Evolutionary conservation across 2,113 vertebrate genomes (phyloP).

Genomic region (Nettapus auritus): DNA sequence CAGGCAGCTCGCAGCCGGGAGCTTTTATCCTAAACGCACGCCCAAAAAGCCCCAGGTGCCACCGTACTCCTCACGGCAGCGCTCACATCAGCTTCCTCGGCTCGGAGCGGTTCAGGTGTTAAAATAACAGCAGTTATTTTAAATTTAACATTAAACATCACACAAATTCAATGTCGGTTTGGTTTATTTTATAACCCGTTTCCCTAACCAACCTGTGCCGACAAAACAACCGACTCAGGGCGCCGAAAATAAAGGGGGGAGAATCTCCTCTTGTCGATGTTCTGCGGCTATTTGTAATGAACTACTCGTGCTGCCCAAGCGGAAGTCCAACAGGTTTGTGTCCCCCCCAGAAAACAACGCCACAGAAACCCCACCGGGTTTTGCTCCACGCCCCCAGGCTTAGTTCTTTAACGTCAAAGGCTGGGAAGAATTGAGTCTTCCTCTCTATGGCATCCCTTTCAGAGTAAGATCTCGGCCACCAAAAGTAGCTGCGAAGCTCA

Average conservation of each 20-base stretch:
- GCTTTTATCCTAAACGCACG: fast-evolving
- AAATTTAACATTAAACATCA: background rate
- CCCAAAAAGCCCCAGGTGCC: background rate
- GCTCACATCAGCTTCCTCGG: background rate
- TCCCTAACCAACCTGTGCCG: background rate
- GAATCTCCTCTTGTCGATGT: background rate
- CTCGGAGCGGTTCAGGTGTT: too few species aligned
- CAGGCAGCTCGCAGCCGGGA: fast-evolving
- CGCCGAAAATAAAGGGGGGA: background rate
- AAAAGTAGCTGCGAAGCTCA: background rate
- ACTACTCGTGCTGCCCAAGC: background rate
- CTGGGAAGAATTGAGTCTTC: background rate
- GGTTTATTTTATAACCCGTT: background rate
- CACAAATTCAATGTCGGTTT: background rate
- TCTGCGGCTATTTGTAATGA: background rate
- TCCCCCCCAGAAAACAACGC: background rate
- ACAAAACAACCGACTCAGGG: background rate
- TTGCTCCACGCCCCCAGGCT: background rate
- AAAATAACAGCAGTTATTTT: too few species aligned
- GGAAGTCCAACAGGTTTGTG: background rate
- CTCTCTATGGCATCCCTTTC: background rate
- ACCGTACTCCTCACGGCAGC: background rate
- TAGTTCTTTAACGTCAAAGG: background rate
- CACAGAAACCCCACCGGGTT: background rate
- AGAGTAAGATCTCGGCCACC: background rate